Conservation (phyloP, 1,140 invertebrate genomes). For the Caenorhabditis latens region DNA sequence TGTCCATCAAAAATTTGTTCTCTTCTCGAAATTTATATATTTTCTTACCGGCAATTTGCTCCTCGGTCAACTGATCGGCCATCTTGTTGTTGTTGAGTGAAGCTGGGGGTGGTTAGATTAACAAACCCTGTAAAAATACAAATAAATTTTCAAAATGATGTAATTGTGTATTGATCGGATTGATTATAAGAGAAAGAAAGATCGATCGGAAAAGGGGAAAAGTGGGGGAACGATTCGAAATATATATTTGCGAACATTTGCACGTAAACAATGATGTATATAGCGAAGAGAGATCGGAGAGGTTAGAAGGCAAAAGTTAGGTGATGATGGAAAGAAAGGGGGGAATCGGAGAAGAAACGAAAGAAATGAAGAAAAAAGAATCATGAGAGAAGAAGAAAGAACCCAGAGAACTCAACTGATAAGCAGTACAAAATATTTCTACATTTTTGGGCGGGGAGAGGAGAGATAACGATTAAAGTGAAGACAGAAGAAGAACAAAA, state of each 20-base stretch:
- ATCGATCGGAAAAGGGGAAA: slow-evolving; percentile 8
- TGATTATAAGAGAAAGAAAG: neutral
- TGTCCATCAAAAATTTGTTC: neutral
- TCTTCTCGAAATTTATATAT: neutral
- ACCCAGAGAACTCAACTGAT: neutral
- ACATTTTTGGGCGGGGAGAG: neutral
- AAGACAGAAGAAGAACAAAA: neutral
- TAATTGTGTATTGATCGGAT: neutral
- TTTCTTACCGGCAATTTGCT: slow-evolving; percentile 76
- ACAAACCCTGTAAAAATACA: slow-evolving; percentile 38
- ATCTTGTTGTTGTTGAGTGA: slow-evolving; percentile 64
- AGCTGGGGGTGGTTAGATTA: neutral
- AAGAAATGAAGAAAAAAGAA: neutral
- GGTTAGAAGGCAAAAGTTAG: neutral
- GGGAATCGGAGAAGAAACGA: slow-evolving; percentile 4
- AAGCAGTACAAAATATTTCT: neutral
- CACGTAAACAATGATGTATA: slow-evolving; percentile 33
- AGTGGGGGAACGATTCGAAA: neutral
- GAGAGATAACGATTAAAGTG: neutral
- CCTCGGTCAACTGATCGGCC: slow-evolving; percentile 77
- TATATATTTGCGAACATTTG: slow-evolving; percentile 31
- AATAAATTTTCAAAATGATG: neutral
- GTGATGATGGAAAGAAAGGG: neutral
- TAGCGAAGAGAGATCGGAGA: neutral
- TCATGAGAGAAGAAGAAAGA: neutral